Conservation (phyloP, 2,888 invertebrate genomes). For the Branchipolynoe longqiensis region DNA sequence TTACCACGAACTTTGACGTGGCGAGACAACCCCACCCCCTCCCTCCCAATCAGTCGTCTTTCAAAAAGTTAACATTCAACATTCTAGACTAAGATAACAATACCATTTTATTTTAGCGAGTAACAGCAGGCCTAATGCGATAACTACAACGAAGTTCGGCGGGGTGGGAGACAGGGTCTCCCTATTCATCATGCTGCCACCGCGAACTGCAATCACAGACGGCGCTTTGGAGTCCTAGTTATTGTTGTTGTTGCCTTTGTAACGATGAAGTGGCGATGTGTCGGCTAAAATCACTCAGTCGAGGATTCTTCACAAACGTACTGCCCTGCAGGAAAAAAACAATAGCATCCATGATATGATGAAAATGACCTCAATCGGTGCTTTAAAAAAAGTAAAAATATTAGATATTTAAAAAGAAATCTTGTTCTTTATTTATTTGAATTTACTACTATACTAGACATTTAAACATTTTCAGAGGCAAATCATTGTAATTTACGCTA, state of each 20-base stretch:
- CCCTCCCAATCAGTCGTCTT: too few relatives aligned
- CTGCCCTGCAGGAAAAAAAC: neutral
- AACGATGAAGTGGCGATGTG: constrained; percentile 24
- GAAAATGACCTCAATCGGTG: too few relatives aligned
- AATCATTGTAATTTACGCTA: too few relatives aligned
- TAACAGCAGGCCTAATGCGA: constrained; percentile 21
- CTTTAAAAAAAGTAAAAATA: too few relatives aligned
- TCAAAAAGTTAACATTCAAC: neutral
- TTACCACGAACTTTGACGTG: too few relatives aligned
- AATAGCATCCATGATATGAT: too few relatives aligned
- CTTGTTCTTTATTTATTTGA: too few relatives aligned
- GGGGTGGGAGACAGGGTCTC: neutral
- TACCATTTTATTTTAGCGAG: neutral
- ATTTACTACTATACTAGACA: too few relatives aligned
- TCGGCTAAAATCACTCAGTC: neutral
- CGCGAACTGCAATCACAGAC: constrained; percentile 43
- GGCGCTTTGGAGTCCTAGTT: constrained; percentile 53
- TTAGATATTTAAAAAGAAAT: neutral
- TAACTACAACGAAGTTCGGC: neutral
- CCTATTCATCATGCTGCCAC: constrained; percentile 10
- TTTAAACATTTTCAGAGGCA: too few relatives aligned
- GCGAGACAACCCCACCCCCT: too few relatives aligned
- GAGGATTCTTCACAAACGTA: neutral
- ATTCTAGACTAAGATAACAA: too few relatives aligned
- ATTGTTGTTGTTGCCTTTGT: constrained; percentile 6